Conservation (phyloP, 1,140 invertebrate species). For the Halyomorpha halys region DNA sequence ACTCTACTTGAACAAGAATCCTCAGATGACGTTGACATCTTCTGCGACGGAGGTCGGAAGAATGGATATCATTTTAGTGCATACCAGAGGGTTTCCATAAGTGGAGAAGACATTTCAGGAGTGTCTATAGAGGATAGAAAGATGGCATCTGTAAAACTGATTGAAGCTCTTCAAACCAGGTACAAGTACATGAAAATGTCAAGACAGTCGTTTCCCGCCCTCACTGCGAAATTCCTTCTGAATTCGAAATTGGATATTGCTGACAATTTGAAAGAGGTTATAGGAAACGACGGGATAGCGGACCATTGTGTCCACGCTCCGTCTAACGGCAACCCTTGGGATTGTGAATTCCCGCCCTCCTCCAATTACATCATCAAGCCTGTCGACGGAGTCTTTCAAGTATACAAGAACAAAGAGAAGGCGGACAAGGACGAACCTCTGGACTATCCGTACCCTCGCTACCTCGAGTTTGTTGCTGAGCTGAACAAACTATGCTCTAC, state of each 20-base stretch:
- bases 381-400: slow-evolving; percentile 73
- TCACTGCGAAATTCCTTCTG: slow-evolving; percentile 72
- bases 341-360: slow-evolving; percentile 54
- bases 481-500: slow-evolving; percentile 80
- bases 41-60: slow-evolving; percentile 21
- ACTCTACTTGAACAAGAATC: slow-evolving; percentile 39
- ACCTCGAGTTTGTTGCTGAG: slow-evolving; percentile 66
- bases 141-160: slow-evolving; percentile 70
- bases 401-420: slow-evolving; percentile 69
- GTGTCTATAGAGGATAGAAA: slow-evolving; percentile 84
- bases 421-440: slow-evolving; percentile 49
- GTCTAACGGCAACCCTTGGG: slow-evolving; percentile 71
- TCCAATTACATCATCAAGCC: slow-evolving; percentile 60
- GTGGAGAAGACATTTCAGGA: slow-evolving; percentile 72
- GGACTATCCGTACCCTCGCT: slow-evolving; percentile 65
- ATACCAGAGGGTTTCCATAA: slow-evolving; percentile 81
- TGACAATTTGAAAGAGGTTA: not conserved
- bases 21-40: slow-evolving; percentile 35
- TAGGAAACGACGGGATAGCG: not conserved
- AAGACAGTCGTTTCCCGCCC: slow-evolving; percentile 72
- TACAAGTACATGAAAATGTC: slow-evolving; percentile 84
- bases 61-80: slow-evolving; percentile 35
- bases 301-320: slow-evolving; percentile 40
- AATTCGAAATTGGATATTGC: not conserved
- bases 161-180: slow-evolving; percentile 76